Evolutionary conservation across 2,113 vertebrate genomes (phyloP).

Genomic region (Labrus mixtus): DNA sequence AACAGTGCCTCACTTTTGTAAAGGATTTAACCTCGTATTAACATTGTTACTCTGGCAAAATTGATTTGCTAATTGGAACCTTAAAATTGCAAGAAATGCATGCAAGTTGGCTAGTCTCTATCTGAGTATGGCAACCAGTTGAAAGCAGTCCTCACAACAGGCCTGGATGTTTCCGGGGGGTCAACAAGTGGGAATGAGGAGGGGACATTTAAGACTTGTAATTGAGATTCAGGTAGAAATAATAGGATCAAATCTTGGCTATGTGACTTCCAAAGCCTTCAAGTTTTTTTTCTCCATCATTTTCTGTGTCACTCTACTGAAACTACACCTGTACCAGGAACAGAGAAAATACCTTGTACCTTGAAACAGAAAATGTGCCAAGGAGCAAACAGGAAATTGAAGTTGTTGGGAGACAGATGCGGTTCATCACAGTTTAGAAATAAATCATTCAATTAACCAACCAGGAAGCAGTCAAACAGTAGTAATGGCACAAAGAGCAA

Average conservation of each 20-base stretch:
- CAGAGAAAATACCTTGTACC: constrained; percentile 17
- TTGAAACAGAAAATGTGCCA: background rate
- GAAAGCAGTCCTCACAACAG: constrained; percentile 35
- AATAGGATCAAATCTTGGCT: background rate
- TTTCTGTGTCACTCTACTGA: background rate
- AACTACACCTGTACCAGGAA: background rate
- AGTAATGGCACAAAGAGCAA: constrained; percentile 9
- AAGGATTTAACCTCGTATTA: background rate
- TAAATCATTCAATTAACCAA: constrained; percentile 25
- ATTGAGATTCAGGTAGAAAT: constrained; percentile 44
- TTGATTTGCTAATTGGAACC: constrained; percentile 2
- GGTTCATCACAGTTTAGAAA: background rate
- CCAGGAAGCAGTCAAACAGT: constrained; percentile 16
- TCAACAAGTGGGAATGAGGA: constrained; percentile 20
- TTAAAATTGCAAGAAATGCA: constrained; percentile 19
- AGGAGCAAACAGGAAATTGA: background rate
- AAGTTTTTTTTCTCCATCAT: no score
- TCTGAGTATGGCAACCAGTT: constrained; percentile 8
- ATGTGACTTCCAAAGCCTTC: no score
- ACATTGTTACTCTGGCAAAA: no score
- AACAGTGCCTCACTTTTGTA: background rate
- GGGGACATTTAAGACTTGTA: constrained; percentile 48
- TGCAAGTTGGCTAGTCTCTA: constrained; percentile 6
- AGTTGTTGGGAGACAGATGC: no score
- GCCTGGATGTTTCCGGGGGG: constrained; percentile 6